Conservation (phyloP, 2,888 invertebrate genomes). For the Cistogaster globosa region DNA sequence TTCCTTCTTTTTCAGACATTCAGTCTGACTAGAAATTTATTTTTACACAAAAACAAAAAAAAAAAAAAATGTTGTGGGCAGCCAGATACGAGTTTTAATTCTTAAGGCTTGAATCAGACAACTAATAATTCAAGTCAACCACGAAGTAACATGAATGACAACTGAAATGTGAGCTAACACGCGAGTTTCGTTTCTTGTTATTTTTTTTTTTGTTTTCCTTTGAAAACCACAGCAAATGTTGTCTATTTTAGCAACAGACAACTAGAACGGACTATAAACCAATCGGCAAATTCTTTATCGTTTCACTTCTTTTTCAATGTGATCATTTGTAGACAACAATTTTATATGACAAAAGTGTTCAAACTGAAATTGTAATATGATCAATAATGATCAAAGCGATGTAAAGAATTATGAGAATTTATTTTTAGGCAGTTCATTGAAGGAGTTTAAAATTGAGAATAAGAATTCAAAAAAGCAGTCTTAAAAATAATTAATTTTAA, state of each 20-base stretch:
- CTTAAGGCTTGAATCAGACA: neutral
- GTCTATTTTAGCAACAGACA: neutral
- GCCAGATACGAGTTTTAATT: neutral
- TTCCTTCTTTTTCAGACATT: constrained; percentile 4
- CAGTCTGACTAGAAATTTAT: neutral
- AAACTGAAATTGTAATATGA: neutral
- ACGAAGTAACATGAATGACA: neutral
- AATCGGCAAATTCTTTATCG: constrained; percentile 10
- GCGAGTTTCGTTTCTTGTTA: neutral
- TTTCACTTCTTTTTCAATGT: neutral
- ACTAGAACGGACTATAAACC: neutral
- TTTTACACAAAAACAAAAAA: neutral
- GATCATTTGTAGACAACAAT: neutral
- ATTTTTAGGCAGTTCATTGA: too few species aligned
- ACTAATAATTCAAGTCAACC: neutral
- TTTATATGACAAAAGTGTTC: too few species aligned
- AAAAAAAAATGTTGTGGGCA: constrained; percentile 9
- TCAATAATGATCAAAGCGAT: neutral
- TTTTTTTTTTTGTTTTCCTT: neutral
- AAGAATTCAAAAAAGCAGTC: too few species aligned
- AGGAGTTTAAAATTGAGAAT: too few species aligned
- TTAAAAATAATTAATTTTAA: too few species aligned
- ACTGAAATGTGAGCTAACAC: constrained; percentile 2
- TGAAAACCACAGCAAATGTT: constrained; percentile 2
- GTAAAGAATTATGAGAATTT: too few species aligned